Evolutionary conservation across 2,113 vertebrate genomes (phyloP), one percentile per base, ranked within the genome.

Genomic region (Carassius gibelio): DNA sequence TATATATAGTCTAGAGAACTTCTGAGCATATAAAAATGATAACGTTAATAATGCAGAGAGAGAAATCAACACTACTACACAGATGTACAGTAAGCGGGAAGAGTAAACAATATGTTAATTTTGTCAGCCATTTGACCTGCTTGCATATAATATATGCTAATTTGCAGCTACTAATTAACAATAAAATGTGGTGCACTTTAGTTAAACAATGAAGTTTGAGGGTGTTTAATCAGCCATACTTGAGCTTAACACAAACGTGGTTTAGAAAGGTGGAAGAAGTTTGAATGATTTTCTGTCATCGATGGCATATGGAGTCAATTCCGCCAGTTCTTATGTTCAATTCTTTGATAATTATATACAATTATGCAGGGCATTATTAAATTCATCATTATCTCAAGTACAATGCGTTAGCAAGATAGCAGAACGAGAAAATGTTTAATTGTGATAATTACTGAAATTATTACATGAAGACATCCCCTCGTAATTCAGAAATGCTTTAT

Each of bases 361-460:
- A 88, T 86, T 86, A 84, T 9, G 10, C 17, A 57, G 57, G 14
- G 76, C 34, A 62, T 71, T 84, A 88, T 88, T 84, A 76, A 84
- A 48, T 79, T 15, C 15, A 50, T 81, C 36, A 86, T 84, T 86
- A 86, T 88, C 45, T 81, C 76, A 80, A 88, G 59, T 75, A 80
- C 72, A 85, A 83, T 77, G 74, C 77, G 21, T n/a, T 21, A 66
- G 80, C 68, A 85, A 85, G 71, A 59, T 75, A 48, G 15, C 78
- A 88, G 62, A 83, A 77, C 1, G 69, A 68, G 74, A 85, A 77
- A 86, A 85, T 62, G 59, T 52, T 34, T 81, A 61, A 86, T 85
- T 86, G 80, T 77, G 71, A 84, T 86, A 86, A 86, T 86, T 84
- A 81, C 77, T 62, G 50, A 82, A 86, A 84, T 84, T 76, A 66